Evolutionary conservation across 2,113 vertebrate species (phyloP).

Genomic region (Agapornis roseicollis): DNA sequence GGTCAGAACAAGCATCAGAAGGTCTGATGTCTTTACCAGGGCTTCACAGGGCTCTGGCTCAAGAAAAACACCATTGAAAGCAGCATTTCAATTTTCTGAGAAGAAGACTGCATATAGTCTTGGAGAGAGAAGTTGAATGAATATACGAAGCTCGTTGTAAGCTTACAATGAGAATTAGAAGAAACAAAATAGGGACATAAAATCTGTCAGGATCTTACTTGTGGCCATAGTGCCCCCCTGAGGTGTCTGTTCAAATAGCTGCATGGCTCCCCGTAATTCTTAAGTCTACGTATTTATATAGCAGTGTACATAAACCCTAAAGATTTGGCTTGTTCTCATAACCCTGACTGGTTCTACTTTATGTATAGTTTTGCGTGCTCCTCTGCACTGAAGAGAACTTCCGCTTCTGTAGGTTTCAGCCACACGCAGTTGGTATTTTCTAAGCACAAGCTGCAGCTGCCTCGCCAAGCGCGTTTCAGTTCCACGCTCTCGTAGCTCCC

Average conservation of each 20-base stretch:
- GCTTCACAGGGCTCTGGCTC: not conserved
- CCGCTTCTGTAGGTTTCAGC: fast-evolving
- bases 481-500: not conserved
- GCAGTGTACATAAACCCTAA: not conserved
- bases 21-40: not conserved
- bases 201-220: not conserved
- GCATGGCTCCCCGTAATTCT: not conserved
- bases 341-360: not conserved
- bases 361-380: fast-evolving
- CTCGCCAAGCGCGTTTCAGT: fast-evolving
- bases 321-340: not conserved
- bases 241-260: not conserved
- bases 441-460: fast-evolving
- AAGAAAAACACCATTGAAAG: not conserved
- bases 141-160: not conserved
- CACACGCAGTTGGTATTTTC: fast-evolving
- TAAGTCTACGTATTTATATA: not conserved
- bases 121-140: not conserved
- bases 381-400: not conserved
- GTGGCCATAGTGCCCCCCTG: constrained; percentile 54
- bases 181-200: not conserved
- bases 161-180: too few relatives aligned
- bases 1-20: not conserved
- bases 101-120: too few relatives aligned
- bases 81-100: not conserved